phyloP scores from a whole-genome alignment of 2,113 vertebrate species.

The Lutjanus erythropterus region DNA sequence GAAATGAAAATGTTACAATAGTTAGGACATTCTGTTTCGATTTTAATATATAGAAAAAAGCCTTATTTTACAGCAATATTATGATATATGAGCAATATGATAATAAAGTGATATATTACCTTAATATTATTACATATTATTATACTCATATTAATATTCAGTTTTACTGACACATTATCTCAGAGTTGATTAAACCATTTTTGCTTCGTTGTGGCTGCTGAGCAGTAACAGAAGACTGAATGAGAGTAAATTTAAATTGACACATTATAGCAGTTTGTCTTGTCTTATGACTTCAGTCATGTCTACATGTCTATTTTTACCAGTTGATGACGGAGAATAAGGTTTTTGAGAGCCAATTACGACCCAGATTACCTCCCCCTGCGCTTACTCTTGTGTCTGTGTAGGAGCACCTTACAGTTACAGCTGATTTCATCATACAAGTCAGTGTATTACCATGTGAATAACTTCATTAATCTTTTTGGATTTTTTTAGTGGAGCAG shows the following conservation, averaged over 20 bases:
- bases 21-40: background rate
- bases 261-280: background rate
- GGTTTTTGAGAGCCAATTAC: background rate
- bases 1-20: too few species aligned
- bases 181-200: background rate
- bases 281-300: background rate
- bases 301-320: background rate
- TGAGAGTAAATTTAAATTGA: background rate
- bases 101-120: background rate
- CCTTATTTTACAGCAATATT: background rate
- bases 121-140: background rate
- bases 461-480: background rate
- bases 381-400: background rate
- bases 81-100: background rate
- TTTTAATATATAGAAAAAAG: background rate
- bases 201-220: background rate
- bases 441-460: background rate
- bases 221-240: background rate
- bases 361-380: background rate
- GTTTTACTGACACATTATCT: background rate
- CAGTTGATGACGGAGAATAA: background rate
- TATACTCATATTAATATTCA: background rate
- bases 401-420: background rate
- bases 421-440: slow-evolving; percentile 8
- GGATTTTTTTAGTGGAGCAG: background rate